These are phyloP conservation scores for Clinocottus analis DNA, from an alignment of 2,113 vertebrate genomes.

Conservation along the genomic window DNA sequence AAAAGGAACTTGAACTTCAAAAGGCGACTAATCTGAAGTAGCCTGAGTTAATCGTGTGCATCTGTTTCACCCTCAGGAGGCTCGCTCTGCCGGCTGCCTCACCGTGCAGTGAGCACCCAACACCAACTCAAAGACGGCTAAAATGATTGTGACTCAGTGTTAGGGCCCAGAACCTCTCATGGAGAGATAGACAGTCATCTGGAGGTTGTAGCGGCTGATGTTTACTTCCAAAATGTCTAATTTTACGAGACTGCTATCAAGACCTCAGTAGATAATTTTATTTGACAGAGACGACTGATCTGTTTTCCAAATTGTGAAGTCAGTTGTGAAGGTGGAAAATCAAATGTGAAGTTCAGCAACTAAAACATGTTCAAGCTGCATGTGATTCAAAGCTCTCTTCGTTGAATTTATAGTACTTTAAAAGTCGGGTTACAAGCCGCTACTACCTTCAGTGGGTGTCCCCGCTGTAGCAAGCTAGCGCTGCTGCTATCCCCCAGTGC, in stretches of 20 bases:
- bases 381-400: neutral
- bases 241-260: conserved; percentile 30
- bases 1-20: conserved; percentile 82
- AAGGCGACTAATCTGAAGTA: conserved; percentile 75
- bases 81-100: conserved; percentile 28
- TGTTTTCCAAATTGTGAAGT: neutral
- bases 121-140: conserved; percentile 15
- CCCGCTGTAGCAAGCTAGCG: too few relatives aligned
- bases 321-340: neutral
- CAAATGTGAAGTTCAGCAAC: neutral
- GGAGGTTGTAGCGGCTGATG: conserved; percentile 15
- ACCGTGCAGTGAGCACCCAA: conserved; percentile 19
- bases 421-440: too few relatives aligned
- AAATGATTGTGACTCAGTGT: conserved; percentile 26
- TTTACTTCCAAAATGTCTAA: conserved; percentile 19
- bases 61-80: conserved; percentile 65
- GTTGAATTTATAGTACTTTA: neutral
- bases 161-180: conserved; percentile 18
- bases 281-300: neutral
- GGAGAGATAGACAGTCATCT: conserved; percentile 32
- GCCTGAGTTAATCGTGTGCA: conserved; percentile 78
- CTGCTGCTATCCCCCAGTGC: too few relatives aligned
- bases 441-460: too few relatives aligned
- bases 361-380: neutral
- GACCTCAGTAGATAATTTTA: conserved; percentile 10